A percentile compares a stretch with the other conserved stretches of the same genome.
Conservation (phyloP, 2,888 invertebrate species). For the Napeogenes inachia region DNA sequence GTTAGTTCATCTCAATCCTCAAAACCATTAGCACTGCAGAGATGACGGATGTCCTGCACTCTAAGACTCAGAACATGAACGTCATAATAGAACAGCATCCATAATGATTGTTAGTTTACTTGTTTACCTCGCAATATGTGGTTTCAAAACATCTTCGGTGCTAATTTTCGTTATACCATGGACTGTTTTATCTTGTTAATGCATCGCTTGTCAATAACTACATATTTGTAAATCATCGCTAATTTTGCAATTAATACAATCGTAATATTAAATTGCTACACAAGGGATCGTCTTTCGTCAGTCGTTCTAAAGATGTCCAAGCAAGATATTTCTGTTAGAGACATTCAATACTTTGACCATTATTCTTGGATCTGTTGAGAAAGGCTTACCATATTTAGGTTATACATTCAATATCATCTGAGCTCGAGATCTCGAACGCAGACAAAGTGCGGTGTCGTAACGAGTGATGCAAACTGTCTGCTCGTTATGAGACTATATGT, state of each 20-base stretch:
- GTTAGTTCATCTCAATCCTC: constrained; percentile 21
- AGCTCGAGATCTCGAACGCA: neutral
- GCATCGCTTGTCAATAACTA: too few species aligned
- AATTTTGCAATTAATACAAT: too few species aligned
- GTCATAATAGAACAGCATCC: neutral
- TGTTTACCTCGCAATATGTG: too few species aligned
- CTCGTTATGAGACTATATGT: neutral
- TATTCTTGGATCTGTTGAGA: neutral
- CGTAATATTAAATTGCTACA: too few species aligned
- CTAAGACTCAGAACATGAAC: neutral
- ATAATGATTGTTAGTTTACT: neutral
- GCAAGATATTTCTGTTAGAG: too few species aligned
- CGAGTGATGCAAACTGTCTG: constrained; percentile 5
- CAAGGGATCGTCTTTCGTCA: too few species aligned
- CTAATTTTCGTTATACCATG: too few species aligned
- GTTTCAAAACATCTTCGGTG: too few species aligned
- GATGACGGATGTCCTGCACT: neutral
- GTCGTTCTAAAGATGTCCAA: too few species aligned
- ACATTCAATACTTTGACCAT: neutral
- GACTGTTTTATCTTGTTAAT: too few species aligned
- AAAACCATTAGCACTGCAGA: constrained; percentile 6
- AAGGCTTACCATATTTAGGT: neutral
- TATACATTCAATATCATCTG: constrained; percentile 4
- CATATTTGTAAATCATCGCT: too few species aligned
- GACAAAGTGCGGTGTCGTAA: constrained; percentile 7